A percentile compares a stretch with the other conserved stretches of the same genome.
phyloP scores from a whole-genome alignment of 2,113 vertebrate species.

The Heteronetta atricapilla region DNA sequence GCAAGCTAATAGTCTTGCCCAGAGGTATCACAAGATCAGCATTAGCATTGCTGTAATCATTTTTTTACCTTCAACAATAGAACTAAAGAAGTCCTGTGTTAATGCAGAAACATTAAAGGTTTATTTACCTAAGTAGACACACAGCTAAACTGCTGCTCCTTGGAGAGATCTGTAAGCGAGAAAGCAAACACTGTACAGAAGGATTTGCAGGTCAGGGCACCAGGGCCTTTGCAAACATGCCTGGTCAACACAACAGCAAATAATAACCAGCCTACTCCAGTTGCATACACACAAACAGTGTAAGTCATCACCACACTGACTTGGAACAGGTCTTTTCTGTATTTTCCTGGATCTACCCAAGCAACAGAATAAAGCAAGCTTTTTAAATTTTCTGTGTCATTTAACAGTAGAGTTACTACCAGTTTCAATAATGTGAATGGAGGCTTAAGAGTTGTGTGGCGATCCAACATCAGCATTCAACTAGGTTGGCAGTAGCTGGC shows the following conservation, averaged over 20 bases:
- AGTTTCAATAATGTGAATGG: background rate
- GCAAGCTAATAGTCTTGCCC: background rate
- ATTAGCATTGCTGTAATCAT: background rate
- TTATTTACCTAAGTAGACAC: accelerated
- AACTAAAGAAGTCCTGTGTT: background rate
- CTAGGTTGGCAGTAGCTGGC: background rate
- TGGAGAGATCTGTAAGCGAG: background rate
- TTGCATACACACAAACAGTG: background rate
- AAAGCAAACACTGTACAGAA: background rate
- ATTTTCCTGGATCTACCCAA: background rate
- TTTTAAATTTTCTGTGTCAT: background rate
- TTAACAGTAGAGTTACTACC: background rate
- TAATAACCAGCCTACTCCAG: background rate
- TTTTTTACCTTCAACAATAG: background rate
- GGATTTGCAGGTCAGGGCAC: background rate
- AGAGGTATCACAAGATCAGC: background rate
- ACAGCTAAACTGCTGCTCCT: background rate
- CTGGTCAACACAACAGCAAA: background rate
- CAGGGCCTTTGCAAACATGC: background rate
- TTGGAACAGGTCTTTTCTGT: background rate
- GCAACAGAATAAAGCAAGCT: background rate
- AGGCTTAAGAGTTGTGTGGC: background rate
- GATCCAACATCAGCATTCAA: background rate
- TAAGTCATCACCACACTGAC: background rate
- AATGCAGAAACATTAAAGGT: background rate